Base-by-base conservation (phyloP, 2,888 invertebrate genomes). In the Sinohyriopsis cumingii region DNA sequence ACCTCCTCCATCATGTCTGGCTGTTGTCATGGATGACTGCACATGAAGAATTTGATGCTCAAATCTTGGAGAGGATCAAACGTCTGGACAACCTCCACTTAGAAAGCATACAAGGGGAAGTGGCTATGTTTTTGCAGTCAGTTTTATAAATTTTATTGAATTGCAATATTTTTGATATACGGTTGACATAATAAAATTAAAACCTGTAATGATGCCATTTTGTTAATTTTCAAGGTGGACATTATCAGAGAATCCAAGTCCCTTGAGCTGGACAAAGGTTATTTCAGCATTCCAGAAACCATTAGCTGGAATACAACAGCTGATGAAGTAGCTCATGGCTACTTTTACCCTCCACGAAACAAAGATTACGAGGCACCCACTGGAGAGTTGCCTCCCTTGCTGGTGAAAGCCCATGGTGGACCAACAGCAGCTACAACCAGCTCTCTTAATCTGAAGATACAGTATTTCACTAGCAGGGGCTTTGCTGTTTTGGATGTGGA, bases 401-500 rank as follows among this genome's bases (percentile, higher is more conserved):
- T 91, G 24, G 86, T 91, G 5, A 82, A 86, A 61, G 89, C 87
- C 45, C 91, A 91, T 80, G 89, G 90, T n/a, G 91, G 91, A 3
- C 91, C 91, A 3, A 91, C 91, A 3, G 80, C 84, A 12, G 75
- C 81, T 19, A 82, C 87, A 19, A 74, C 73, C 25, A 76, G 80
- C 67, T 77, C 73, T 6, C 81, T 91, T 18, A 86, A 87, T 73
- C 75, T 90, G 53, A 86, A 85, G 73, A 87, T 87, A 45, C 90
- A 90, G 80, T 90, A 88, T 78, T 89, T 84, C 75, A 90, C 89
- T 6, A 85, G 83, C 28, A 83, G 89, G n/a, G 91, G 91, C n/a
- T 88, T 90, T 78, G 91, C 90, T 22, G 85, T 91, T 2, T 84
- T 91, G 55, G 90, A 90, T 83, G 89, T 91, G 12, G 89, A 91